These are phyloP conservation scores for Synergus gifuensis DNA, from an alignment of 2,888 invertebrate species.

Conservation along the genomic window DNA sequence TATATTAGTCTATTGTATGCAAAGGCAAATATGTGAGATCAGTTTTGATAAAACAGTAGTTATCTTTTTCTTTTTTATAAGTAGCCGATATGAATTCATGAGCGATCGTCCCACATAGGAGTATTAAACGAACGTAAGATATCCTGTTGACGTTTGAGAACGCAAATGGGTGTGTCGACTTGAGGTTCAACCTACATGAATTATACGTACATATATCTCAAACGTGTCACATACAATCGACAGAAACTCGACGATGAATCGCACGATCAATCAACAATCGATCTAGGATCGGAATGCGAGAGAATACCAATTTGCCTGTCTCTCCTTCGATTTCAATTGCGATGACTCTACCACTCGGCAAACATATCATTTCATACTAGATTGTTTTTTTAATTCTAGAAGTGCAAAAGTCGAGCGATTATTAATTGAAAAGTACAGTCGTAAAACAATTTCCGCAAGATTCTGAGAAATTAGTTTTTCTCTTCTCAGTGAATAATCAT, in stretches of 20 bases:
- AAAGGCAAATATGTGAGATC: not conserved
- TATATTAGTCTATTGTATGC: not conserved
- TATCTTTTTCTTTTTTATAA: conserved; percentile 1
- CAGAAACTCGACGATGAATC: not conserved
- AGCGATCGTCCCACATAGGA: conserved; percentile 9
- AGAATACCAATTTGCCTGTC: conserved; percentile 15
- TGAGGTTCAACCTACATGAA: conserved; percentile 29
- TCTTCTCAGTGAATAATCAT: not conserved
- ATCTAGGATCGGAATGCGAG: conserved; percentile 15
- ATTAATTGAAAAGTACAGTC: not conserved
- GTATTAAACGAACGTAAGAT: conserved; percentile 11
- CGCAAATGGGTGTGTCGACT: conserved; percentile 37
- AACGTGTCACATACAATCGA: not conserved
- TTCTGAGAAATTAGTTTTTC: not conserved
- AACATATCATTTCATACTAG: not conserved
- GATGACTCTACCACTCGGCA: not conserved
- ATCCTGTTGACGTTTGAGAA: conserved; percentile 28
- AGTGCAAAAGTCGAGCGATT: not conserved
- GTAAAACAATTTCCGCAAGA: not conserved
- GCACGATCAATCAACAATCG: conserved; percentile 3
- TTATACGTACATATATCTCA: not conserved
- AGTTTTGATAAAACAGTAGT: conserved; percentile 15
- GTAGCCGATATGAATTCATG: conserved; percentile 5
- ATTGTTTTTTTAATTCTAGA: not conserved
- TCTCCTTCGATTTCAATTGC: conserved; percentile 23